phyloP scores from a whole-genome alignment of 2,888 invertebrate genomes.

The Deilephila porcellus region DNA sequence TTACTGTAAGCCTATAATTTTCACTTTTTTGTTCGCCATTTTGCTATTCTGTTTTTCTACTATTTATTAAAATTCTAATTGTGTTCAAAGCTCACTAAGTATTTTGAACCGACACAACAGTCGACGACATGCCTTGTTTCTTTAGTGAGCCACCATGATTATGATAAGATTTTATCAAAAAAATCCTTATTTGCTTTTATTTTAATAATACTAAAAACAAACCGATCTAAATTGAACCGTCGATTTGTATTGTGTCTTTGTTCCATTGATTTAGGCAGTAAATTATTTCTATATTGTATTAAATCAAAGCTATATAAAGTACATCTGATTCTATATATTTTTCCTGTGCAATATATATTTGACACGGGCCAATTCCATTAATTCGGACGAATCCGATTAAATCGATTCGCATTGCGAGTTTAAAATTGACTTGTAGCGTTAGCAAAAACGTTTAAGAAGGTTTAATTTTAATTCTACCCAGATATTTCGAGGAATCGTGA shows the following conservation, averaged over 20 bases:
- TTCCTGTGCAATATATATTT: too few species aligned
- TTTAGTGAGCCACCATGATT: not conserved
- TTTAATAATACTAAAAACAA: too few species aligned
- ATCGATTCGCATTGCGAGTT: not conserved
- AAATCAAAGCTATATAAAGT: too few species aligned
- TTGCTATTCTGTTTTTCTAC: not conserved
- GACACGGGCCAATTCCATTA: not conserved
- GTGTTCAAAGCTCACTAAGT: not conserved
- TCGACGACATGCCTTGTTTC: not conserved
- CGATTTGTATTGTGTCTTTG: too few species aligned
- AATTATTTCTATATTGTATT: too few species aligned
- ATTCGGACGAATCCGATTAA: not conserved
- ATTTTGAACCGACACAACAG: not conserved
- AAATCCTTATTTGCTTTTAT: too few species aligned
- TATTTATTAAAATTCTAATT: not conserved
- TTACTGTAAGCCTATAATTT: too few species aligned
- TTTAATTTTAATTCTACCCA: not conserved
- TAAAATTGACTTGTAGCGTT: not conserved
- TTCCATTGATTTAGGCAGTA: too few species aligned
- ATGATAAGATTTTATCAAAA: not conserved
- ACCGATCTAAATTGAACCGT: too few species aligned
- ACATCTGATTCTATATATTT: too few species aligned
- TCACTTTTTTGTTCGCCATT: too few species aligned
- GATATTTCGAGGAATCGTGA: constrained; percentile 3
- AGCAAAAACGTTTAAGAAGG: constrained; percentile 1